Conservation (phyloP, 2,113 vertebrate species). For the Tachysurus fulvidraco region DNA sequence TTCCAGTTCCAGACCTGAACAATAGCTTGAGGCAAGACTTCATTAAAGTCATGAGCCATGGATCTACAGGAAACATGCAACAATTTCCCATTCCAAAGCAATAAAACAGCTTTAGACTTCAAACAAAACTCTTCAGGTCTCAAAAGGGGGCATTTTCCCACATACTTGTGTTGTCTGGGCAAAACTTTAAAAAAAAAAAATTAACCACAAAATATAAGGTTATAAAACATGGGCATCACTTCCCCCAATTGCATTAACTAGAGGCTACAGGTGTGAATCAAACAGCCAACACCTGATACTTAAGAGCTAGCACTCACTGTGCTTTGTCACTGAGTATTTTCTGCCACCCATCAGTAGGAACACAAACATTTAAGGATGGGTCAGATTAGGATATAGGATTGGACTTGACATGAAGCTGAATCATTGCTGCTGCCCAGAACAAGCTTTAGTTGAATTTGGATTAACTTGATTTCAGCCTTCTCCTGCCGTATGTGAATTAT, state of each 20-base stretch:
- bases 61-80: conserved; percentile 32
- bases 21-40: conserved; percentile 34
- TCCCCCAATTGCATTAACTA: conserved; percentile 62
- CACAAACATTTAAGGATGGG: conserved; percentile 11
- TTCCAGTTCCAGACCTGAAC: conserved; percentile 23
- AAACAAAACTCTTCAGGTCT: conserved; percentile 55
- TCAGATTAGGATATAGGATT: conserved; percentile 21
- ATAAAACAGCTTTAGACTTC: conserved; percentile 47
- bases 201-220: conserved; percentile 66
- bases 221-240: conserved; percentile 66
- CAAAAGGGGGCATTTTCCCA: conserved; percentile 60
- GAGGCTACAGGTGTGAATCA: conserved; percentile 65
- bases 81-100: conserved; percentile 31
- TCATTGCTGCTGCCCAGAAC: not conserved
- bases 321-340: conserved; percentile 17
- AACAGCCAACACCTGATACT: conserved; percentile 65
- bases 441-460: not conserved
- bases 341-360: conserved; percentile 28
- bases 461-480: not conserved
- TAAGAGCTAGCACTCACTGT: conserved; percentile 58
- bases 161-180: conserved; percentile 62
- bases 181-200: conserved; percentile 55
- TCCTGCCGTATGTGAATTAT: not conserved
- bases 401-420: conserved; percentile 1
- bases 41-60: conserved; percentile 33